A percentile compares a stretch with the other conserved stretches of the same genome.
These are phyloP conservation scores for Penaeus chinensis DNA, from an alignment of 1,140 invertebrate species.

Conservation along the genomic window DNA sequence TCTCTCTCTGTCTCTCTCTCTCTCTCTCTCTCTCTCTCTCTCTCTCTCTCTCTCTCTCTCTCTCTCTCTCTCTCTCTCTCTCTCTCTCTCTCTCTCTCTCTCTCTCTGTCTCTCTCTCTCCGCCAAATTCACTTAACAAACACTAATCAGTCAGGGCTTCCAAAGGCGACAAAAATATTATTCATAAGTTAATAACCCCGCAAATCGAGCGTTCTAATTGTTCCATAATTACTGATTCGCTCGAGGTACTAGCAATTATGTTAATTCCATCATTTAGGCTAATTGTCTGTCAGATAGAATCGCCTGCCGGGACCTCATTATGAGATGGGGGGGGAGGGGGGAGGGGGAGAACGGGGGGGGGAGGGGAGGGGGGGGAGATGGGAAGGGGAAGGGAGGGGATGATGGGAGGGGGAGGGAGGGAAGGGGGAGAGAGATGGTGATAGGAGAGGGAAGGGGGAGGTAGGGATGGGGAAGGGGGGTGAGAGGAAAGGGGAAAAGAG, in stretches of 20 bases:
- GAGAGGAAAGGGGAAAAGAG: too few relatives aligned
- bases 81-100: background rate
- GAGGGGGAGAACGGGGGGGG: background rate
- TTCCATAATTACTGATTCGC: conserved; percentile 31
- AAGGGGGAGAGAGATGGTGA: conserved; percentile 62
- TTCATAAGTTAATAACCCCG: conserved; percentile 20
- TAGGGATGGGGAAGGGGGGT: background rate
- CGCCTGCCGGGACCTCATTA: conserved; percentile 10
- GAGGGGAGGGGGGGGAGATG: background rate
- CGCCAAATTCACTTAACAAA: conserved; percentile 5
- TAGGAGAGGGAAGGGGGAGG: conserved; percentile 63
- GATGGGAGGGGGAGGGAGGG: background rate
- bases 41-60: too few relatives aligned
- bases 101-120: background rate
- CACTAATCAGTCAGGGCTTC: background rate
- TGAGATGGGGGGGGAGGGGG: background rate
- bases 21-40: too few relatives aligned
- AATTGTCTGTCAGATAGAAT: conserved; percentile 48
- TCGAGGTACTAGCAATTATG: conserved; percentile 52
- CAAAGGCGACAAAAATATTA: conserved; percentile 24
- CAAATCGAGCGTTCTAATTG: conserved; percentile 42
- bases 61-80: conserved; percentile 4
- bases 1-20: too few relatives aligned
- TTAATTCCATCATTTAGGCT: conserved; percentile 53
- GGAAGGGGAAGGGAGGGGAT: background rate